Percentiles rank a stretch among this genome's conserved stretches.
Evolutionary conservation across 2,113 vertebrate species (phyloP).

Genomic region (Ammodytes marinus): DNA sequence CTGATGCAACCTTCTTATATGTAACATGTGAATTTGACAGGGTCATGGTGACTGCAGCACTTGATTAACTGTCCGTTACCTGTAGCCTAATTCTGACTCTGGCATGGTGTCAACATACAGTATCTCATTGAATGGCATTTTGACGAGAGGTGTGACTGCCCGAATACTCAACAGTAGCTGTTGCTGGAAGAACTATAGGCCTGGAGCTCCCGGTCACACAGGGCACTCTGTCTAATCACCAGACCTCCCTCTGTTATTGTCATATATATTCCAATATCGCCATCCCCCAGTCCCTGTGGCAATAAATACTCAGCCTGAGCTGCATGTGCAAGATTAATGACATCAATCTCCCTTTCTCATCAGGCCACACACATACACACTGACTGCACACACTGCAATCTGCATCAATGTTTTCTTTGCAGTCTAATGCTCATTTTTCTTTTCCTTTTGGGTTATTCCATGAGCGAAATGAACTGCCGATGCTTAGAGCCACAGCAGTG

Average conservation of each 20-base stretch:
- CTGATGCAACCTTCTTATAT: no score
- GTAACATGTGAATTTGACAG: no score
- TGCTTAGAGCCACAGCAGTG: conserved; percentile 28
- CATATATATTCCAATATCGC: conserved; percentile 25
- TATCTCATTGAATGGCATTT: conserved; percentile 23
- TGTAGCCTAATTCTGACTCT: background rate
- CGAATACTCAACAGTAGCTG: background rate
- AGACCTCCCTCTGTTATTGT: conserved; percentile 27
- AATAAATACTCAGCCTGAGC: conserved; percentile 33
- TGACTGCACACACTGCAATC: conserved; percentile 50
- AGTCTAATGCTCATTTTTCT: conserved; percentile 42
- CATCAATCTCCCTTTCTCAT: conserved; percentile 56
- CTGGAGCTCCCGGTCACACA: conserved; percentile 11
- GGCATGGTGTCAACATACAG: background rate
- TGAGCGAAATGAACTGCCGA: conserved; percentile 53
- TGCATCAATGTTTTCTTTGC: conserved; percentile 26
- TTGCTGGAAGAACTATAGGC: background rate
- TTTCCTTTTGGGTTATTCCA: conserved; percentile 53
- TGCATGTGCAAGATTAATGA: conserved; percentile 50
- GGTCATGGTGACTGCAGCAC: no score
- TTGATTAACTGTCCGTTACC: no score
- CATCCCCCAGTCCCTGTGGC: background rate
- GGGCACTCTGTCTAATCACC: conserved; percentile 23
- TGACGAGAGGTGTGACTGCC: background rate
- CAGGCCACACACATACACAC: conserved; percentile 20